A percentile compares a stretch with the other conserved stretches of the same genome.
phyloP scores from a whole-genome alignment of 2,888 invertebrate genomes.

The Fragum sueziense region DNA sequence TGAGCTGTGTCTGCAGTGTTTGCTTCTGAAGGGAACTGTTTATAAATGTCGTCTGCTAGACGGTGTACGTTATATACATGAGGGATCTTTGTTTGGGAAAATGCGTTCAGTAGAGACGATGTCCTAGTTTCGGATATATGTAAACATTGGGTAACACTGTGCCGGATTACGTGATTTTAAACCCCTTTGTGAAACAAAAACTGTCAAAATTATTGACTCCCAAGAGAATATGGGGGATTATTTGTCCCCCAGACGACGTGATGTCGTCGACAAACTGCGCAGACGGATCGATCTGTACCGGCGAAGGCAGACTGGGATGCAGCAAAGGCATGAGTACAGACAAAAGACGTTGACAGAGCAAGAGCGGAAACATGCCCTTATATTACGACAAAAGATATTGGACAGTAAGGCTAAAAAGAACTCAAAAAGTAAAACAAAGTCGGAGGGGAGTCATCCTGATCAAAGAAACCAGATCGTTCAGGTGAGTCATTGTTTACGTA shows the following conservation, averaged over 20 bases:
- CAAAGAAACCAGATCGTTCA: constrained; percentile 72
- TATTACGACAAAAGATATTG: constrained; percentile 93
- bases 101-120: constrained; percentile 15
- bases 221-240: constrained; percentile 83
- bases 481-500: constrained; percentile 37
- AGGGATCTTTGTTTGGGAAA: constrained; percentile 42
- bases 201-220: constrained; percentile 43
- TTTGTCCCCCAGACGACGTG: constrained; percentile 83
- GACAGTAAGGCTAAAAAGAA: constrained; percentile 95
- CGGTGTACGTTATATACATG: constrained; percentile 9
- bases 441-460: constrained; percentile 62
- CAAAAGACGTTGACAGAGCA: constrained; percentile 94
- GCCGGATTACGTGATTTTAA: neutral
- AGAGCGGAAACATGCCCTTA: constrained; percentile 93
- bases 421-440: constrained; percentile 68
- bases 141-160: constrained; percentile 41
- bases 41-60: constrained; percentile 34
- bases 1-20: constrained; percentile 4
- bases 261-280: constrained; percentile 91
- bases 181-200: neutral
- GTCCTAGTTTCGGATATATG: constrained; percentile 60
- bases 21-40: neutral
- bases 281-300: constrained; percentile 93
- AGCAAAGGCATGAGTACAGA: constrained; percentile 93
- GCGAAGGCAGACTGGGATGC: constrained; percentile 91